Conservation (phyloP, 2,113 vertebrate species). For the Gavialis gangeticus region DNA sequence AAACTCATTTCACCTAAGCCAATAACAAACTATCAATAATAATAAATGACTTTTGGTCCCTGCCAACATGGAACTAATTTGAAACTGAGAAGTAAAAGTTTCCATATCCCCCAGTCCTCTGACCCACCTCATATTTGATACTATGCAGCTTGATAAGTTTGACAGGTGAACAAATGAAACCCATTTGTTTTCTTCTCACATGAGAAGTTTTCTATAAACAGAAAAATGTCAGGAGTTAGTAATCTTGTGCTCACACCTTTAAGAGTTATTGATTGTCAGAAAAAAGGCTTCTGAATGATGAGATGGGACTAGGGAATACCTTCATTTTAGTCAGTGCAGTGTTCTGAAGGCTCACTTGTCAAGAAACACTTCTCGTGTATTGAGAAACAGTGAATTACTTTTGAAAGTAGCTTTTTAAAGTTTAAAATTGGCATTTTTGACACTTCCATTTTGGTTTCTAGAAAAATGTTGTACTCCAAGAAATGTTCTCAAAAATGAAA, state of each 20-base stretch:
- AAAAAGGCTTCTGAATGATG: background rate
- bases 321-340: background rate
- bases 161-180: background rate
- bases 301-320: background rate
- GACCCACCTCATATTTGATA: background rate
- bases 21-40: background rate
- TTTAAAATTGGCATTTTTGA: background rate
- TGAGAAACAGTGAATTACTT: background rate
- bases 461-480: background rate
- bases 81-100: background rate
- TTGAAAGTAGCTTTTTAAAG: background rate
- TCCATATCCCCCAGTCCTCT: background rate
- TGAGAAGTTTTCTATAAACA: background rate
- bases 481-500: background rate
- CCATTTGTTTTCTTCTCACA: background rate
- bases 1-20: slow-evolving; percentile 4
- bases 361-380: background rate
- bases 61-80: background rate
- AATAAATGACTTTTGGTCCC: background rate
- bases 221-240: background rate
- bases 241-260: background rate
- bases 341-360: background rate
- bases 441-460: background rate
- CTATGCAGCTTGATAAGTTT: background rate
- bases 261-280: background rate